Base-by-base conservation (phyloP, 2,888 invertebrate species). In the Liopterus haemorrhoidalis region DNA sequence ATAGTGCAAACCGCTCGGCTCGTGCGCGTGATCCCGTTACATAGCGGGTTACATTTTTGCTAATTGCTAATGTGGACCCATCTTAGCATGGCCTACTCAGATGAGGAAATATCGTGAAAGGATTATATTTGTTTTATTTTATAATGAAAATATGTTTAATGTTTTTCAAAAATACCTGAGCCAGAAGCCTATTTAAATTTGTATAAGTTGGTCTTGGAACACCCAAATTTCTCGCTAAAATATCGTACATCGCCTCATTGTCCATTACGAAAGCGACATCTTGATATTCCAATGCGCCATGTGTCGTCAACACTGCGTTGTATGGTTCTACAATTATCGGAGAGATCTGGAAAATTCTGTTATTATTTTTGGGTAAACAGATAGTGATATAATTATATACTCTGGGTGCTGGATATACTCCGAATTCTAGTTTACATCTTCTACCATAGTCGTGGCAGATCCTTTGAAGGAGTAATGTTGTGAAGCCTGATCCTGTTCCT, bases 321-420 rank as follows among this genome's bases (percentile, higher is more conserved):
- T 86, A 86, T 0, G 86, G 85, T 60, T 86, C 86, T 1, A 86
- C 85, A 50, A 85, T 79, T 5, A 84, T 72, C 0, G 84, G 80
- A 0, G 85, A 84, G 39, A 85, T 78, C 66, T 76, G 71, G 15
- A 57, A 51, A 19, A 24, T 11, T 36, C 4, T 18, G 6, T 2
- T 21, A 22, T 11, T 37, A 37, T 12, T 14, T 14, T 14, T 21
- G 9, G 25, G 5, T 30, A n/a, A n/a, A n/a, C 28, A 43, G 25
- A 9, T 16, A n/a, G 9, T 32, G 14, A 15, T 11, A 21, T 24
- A 19, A 35, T 16, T 20, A 19, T 21, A 12, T 52, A 64, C 71
- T 57, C 74, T 81, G 1, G 91, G 90, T 2, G 92, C 81, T n/a
- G 93, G 92, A 67, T 88, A 91, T 41, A 93, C 73, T 1, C 79